These are phyloP conservation scores for Astropecten irregularis DNA, from an alignment of 53 echinoderm and acorn worm species.

Conservation along the genomic window DNA sequence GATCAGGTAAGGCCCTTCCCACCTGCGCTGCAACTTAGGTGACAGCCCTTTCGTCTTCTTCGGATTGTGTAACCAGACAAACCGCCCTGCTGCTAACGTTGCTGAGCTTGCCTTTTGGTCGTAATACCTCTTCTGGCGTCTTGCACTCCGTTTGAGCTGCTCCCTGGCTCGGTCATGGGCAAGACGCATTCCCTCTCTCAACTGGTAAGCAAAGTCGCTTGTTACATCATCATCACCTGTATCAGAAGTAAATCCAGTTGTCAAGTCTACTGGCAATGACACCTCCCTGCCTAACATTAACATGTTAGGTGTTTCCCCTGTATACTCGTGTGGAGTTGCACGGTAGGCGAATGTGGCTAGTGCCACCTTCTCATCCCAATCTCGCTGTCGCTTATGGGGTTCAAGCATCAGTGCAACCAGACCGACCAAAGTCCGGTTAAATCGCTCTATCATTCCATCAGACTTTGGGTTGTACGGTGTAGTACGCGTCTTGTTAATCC, in stretches of 20 bases:
- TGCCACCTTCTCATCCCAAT: neutral
- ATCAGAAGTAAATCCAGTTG: neutral
- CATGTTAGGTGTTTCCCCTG: neutral
- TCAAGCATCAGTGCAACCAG: neutral
- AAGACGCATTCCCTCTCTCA: too few species aligned
- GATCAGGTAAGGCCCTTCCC: too few species aligned
- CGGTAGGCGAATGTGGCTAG: neutral
- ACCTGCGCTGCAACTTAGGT: too few species aligned
- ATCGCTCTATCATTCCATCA: neutral
- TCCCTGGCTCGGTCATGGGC: neutral
- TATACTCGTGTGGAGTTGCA: neutral
- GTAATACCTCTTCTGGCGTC: neutral
- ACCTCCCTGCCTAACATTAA: neutral
- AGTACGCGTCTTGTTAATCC: neutral
- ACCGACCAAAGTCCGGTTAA: neutral
- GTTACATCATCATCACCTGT: neutral
- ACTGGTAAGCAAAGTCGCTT: neutral
- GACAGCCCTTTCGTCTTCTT: neutral
- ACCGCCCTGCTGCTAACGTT: neutral
- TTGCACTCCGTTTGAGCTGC: neutral
- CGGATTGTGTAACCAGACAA: slow-evolving; percentile 1
- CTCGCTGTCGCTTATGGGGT: neutral
- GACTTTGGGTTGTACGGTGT: neutral
- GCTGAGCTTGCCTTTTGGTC: neutral
- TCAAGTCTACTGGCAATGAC: neutral